Base-by-base conservation (phyloP, 92 coral and sea anemone genomes). In the Parazoanthus swiftii region DNA sequence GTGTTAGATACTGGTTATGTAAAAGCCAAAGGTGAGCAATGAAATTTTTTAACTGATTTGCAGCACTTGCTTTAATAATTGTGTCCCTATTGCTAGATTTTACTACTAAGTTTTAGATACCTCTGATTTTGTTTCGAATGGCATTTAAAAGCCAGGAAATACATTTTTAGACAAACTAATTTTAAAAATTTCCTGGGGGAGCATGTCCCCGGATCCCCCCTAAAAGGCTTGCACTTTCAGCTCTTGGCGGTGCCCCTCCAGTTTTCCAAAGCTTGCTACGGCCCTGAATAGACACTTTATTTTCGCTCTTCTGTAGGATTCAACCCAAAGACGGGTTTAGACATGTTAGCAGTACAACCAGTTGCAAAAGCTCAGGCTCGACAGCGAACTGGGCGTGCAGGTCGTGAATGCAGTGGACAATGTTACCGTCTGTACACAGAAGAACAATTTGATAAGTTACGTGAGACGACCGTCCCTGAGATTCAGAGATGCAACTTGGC, bases 351-450 rank as follows among this genome's bases (percentile, higher is more conserved):
- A 81, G 98, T 97, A 16, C 98, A 94, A 56, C 99, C 99, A 20
- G 95, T 97, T 15, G 95, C 99, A 26, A 97, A 95, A 87, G 98
- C 99, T n/a, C 99, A 97, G 77, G 99, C 99, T 4, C 90, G 99
- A 10, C 99, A 97, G 87, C 89, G 99, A 18, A 92, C 91, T 23
- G 99, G 99, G 54, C 89, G 99, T 11, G 99, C 99, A 36, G 99
- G 99, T 8, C 96, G 99, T 25, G 97, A 97, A 76, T 91, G 94
- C 48, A 92, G 97, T 87, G 99, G 99, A 71, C 86, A 91, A 15
- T 97, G 99, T 83, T 97, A 97, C 86, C 89, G 99, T 20, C 93
- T 97, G 29, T 97, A 91, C 92, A 97, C 98, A 5, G 99, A 97
- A 81, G 99, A 95, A 38, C 99, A 97, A 76, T 97, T 97, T 92